A percentile compares a stretch with the other conserved stretches of the same genome.
Evolutionary conservation across 2,888 invertebrate genomes (phyloP).

Genomic region (Euproctis similis): DNA sequence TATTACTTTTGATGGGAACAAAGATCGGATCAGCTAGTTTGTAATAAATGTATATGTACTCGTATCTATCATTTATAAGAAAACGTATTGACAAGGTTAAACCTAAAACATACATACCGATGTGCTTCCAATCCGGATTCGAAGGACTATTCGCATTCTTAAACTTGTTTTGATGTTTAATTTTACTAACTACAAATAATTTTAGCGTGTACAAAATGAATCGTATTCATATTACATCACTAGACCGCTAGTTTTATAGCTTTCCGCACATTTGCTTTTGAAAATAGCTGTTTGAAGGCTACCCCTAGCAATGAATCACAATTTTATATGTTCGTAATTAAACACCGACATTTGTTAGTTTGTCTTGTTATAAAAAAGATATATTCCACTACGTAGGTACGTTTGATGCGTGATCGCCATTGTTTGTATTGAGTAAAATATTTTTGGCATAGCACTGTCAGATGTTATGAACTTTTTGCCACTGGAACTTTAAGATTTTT

Average conservation of each 20-base stretch:
- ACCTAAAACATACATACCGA: too few species aligned
- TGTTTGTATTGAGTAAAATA: slow-evolving; percentile 49
- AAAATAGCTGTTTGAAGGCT: slow-evolving; percentile 13
- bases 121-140: too few species aligned
- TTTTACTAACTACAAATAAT: too few species aligned
- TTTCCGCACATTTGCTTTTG: slow-evolving; percentile 14
- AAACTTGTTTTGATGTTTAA: too few species aligned
- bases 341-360: slow-evolving; percentile 13
- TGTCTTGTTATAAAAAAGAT: slow-evolving; percentile 18
- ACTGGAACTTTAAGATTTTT: slow-evolving; percentile 59
- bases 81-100: too few species aligned
- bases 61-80: too few species aligned
- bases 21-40: too few species aligned
- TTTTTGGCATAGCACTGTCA: slow-evolving; percentile 47
- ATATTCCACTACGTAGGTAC: slow-evolving; percentile 16
- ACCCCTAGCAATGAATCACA: slow-evolving; percentile 18
- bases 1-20: too few species aligned
- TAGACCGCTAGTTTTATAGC: background rate
- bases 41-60: too few species aligned
- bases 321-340: slow-evolving; percentile 16
- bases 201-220: too few species aligned
- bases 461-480: slow-evolving; percentile 41
- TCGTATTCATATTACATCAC: too few species aligned
- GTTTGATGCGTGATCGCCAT: slow-evolving; percentile 28
- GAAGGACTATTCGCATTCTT: too few species aligned